These are phyloP conservation scores for Amphiprion clarkii DNA, from an alignment of 2,797 vertebrate genomes.

Conservation along the genomic window DNA sequence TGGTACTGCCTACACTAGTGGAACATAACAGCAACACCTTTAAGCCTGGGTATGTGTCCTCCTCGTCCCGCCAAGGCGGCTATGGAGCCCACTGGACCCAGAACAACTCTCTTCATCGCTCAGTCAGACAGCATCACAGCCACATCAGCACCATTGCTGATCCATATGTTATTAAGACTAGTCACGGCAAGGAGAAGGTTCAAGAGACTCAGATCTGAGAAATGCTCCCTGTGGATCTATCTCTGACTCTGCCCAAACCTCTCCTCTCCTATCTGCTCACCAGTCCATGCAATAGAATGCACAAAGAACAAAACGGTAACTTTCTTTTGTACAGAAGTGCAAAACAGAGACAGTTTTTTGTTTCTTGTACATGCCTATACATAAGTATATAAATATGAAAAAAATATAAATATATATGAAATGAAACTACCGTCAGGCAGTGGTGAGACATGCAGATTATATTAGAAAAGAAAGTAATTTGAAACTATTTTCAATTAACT, in stretches of 20 bases:
- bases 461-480: conserved; percentile 89
- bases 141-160: conserved; percentile 91
- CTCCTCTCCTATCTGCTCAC: conserved; percentile 74
- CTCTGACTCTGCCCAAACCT: conserved; percentile 69
- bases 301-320: conserved; percentile 88
- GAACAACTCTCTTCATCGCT: conserved; percentile 94
- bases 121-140: conserved; percentile 89
- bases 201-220: conserved; percentile 98
- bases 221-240: conserved; percentile 69
- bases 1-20: conserved; percentile 91
- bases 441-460: conserved; percentile 92
- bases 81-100: conserved; percentile 96
- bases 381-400: conserved; percentile 87
- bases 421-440: conserved; percentile 87
- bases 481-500: conserved; percentile 97
- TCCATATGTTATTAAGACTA: conserved; percentile 93
- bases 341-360: conserved; percentile 92
- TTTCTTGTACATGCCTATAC: conserved; percentile 98
- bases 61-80: conserved; percentile 85
- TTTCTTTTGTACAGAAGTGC: conserved; percentile 97
- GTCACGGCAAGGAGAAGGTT: conserved; percentile 97
- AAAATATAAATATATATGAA: conserved; percentile 79
- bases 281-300: conserved; percentile 95
- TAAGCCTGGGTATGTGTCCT: conserved; percentile 85
- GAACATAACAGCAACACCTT: conserved; percentile 98